These are phyloP conservation scores for Varroa destructor DNA, from an alignment of 1,140 invertebrate species.

Conservation along the genomic window DNA sequence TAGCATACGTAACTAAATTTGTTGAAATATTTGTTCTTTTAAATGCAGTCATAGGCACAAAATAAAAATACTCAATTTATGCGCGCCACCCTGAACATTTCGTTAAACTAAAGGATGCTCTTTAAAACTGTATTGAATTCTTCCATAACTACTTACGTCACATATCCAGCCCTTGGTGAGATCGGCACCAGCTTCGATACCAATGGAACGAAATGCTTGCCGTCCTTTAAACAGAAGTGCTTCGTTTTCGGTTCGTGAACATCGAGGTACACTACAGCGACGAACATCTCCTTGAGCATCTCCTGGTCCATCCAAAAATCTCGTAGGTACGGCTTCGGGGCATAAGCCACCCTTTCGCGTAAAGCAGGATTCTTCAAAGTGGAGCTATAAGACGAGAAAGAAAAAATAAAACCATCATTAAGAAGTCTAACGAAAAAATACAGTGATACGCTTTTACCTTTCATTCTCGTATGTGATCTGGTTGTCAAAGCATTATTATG, in stretches of 20 bases:
- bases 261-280: not conserved
- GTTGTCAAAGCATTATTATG: no score
- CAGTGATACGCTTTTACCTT: no score
- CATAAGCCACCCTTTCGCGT: slow-evolving; percentile 1
- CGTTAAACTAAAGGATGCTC: no score
- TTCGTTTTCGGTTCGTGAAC: not conserved
- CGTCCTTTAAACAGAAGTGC: slow-evolving; percentile 18
- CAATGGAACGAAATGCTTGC: not conserved
- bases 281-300: not conserved
- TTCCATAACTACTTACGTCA: not conserved
- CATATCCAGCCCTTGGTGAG: slow-evolving; percentile 22
- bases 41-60: no score
- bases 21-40: no score
- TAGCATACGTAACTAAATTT: no score
- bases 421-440: no score
- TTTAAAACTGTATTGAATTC: no score
- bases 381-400: not conserved
- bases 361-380: slow-evolving; percentile 11
- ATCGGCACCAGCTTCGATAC: slow-evolving; percentile 9
- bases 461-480: no score
- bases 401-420: no score
- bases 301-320: not conserved
- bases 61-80: no score
- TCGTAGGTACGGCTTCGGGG: slow-evolving; percentile 3
- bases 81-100: no score